Evolutionary conservation across 2,797 vertebrate genomes (phyloP).

Genomic region (Hozukius guyotensis): DNA sequence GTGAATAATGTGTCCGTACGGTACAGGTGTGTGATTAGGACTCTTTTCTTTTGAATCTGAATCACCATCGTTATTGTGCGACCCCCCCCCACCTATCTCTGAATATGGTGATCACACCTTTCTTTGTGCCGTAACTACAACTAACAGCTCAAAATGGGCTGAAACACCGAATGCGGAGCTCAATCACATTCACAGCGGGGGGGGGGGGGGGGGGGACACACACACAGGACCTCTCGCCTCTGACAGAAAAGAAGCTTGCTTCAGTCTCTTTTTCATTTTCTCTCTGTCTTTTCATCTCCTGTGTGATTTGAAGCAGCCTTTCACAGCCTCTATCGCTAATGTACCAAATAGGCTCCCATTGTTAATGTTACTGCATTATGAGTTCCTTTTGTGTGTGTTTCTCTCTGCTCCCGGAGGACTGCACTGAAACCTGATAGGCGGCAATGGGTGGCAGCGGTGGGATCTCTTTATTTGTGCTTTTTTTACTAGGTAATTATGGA

Average conservation of each 20-base stretch:
- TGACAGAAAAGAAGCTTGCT: slow-evolving; percentile 27
- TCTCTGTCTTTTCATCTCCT: slow-evolving; percentile 60
- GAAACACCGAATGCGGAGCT: slow-evolving; percentile 13
- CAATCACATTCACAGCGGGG: slow-evolving; percentile 41
- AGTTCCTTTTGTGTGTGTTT: slow-evolving; percentile 69
- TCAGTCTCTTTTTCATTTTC: slow-evolving; percentile 21
- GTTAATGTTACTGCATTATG: slow-evolving; percentile 63
- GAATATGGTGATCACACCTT: slow-evolving; percentile 12
- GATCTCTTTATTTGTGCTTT: slow-evolving; percentile 64
- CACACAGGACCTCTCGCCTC: slow-evolving; percentile 18
- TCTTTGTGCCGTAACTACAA: slow-evolving; percentile 13
- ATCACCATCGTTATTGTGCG: background rate
- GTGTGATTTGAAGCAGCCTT: slow-evolving; percentile 68
- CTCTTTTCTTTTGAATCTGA: background rate
- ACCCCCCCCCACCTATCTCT: background rate
- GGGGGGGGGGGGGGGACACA: background rate
- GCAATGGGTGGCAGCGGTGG: slow-evolving; percentile 51
- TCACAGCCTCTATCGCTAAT: slow-evolving; percentile 61
- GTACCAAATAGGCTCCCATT: slow-evolving; percentile 61
- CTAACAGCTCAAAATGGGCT: slow-evolving; percentile 25
- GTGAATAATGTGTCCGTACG: background rate
- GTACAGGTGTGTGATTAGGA: background rate
- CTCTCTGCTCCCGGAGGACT: slow-evolving; percentile 48
- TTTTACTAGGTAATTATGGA: slow-evolving; percentile 73
- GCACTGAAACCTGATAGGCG: slow-evolving; percentile 63